These are phyloP conservation scores for Heteractis magnifica DNA, from an alignment of 92 coral and sea anemone genomes.

Conservation along the genomic window DNA sequence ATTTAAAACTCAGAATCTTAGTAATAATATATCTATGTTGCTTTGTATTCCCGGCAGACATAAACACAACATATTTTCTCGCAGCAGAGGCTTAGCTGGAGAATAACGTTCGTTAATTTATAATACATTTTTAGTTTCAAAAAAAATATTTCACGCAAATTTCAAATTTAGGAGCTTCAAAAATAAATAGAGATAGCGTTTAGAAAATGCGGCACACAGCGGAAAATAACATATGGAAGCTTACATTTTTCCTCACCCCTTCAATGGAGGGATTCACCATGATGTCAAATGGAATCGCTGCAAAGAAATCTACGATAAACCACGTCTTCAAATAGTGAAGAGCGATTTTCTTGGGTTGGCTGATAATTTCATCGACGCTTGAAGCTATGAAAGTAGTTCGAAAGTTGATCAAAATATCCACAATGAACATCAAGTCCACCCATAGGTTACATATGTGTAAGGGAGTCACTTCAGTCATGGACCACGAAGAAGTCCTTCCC, in stretches of 20 bases:
- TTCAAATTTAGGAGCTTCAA: too few species aligned
- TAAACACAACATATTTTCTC: too few species aligned
- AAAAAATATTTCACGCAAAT: too few species aligned
- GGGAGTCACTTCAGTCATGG: constrained; percentile 29
- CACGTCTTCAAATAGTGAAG: constrained; percentile 85
- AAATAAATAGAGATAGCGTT: background rate
- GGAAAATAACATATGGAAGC: background rate
- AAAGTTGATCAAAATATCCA: constrained; percentile 89
- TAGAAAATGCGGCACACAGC: background rate
- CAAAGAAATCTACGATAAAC: constrained; percentile 92
- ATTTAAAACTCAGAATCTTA: too few species aligned
- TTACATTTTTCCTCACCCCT: constrained; percentile 34
- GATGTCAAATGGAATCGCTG: constrained; percentile 93
- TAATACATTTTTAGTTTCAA: too few species aligned
- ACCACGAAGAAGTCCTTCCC: background rate
- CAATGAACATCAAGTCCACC: constrained; percentile 89
- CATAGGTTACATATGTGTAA: constrained; percentile 62
- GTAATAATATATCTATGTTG: too few species aligned
- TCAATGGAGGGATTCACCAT: constrained; percentile 48
- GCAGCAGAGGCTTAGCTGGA: too few species aligned
- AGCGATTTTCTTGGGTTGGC: constrained; percentile 78
- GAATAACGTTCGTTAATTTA: too few species aligned
- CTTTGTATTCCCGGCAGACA: too few species aligned
- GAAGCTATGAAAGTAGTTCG: constrained; percentile 79
- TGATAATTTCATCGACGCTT: constrained; percentile 65